Base-by-base conservation (phyloP, 2,888 invertebrate species). In the Myathropa florea region DNA sequence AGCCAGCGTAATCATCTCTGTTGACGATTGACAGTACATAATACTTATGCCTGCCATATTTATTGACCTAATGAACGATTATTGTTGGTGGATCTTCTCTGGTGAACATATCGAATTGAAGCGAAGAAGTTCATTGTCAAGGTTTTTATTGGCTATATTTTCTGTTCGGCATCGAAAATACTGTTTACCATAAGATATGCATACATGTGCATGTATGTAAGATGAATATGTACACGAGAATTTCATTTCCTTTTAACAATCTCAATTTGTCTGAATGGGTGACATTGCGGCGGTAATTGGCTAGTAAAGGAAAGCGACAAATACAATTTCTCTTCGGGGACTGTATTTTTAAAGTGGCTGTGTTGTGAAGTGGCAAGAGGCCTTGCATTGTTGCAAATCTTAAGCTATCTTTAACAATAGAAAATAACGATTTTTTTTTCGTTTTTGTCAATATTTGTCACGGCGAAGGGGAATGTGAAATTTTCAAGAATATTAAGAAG, bases 121-220 rank as follows among this genome's bases (percentile, higher is more conserved):
- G 10, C 26, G 75, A 81, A 81, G 75, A 84, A 85, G 82, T 82
- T 85, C 85, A 82, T 72, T 85, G 82, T 77, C 85, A 85, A 85
- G 85, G 85, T 77, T 82, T 81, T 68, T 72, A 33, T 63, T 39
- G 30, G 63, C 33, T 46, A 14, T 57, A 61, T 68, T 53, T 71
- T 76, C 24, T 61, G 53, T 24, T 84, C 63, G 26, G 26, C 39
- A 60, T 24, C 61, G 60, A 7, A 39, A 68, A 68, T 68, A 63
- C 23, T 59, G 57, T 10, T 68, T 70, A 60, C 55, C 36, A 23
- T 39, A 55, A 80, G 60, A 70, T 12, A 24, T 57, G 2, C 10
- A 6, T 33, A 33, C 10, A 6, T 33, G 46, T 18, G 18, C 7
- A 2, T 18, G 18, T 4, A 6, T 7, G 2, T 46, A 1, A n/a